Base-by-base conservation (phyloP, 1,140 invertebrate genomes). In the Drosophila sp. region DNA sequence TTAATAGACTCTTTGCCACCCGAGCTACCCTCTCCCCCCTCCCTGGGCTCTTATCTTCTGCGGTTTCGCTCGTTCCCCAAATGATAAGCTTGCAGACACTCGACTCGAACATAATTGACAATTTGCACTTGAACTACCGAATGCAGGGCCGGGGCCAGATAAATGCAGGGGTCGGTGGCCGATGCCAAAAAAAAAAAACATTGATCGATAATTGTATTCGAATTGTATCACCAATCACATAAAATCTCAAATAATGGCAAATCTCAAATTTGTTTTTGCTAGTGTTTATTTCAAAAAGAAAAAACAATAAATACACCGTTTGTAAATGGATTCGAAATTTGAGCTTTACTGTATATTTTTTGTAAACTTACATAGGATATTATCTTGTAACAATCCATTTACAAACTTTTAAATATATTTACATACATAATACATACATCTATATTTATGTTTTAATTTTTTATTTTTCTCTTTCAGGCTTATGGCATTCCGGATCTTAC, bases 111-210 rank as follows among this genome's bases (percentile, higher is more conserved):
- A 85, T 85, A 85, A 82, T 87, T 86, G 79, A 86, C 84, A 86
- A 86, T 86, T 86, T 83, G 84, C 83, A 87, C 83, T 86, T 79
- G 83, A 86, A 87, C 82, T 86, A 87, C 82, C 87, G 83, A 87
- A 60, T 58, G 55, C 7, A 4, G 30, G 55, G 27, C 17, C n/a
- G 61, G 23, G 35, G 8, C 35, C 2, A 11, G 35, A 38, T n/a
- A n/a, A 38, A n/a, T 38, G 35, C 35, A 38, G 35, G 10, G 10
- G 35, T 38, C 10, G 10, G 8, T 38, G 10, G 35, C 47, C 68
- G 10, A 55, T 4, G 0, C 0, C 3, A 29, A n/a, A 50, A 10
- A 29, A 30, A 55, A 55, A 55, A 55, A 30, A 11, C 5, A 29
- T 4, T 17, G 17, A 17, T 17, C 17, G 17, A 17, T 17, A 17